Percentiles rank a stretch among this genome's conserved stretches.
phyloP scores from a whole-genome alignment of 2,888 invertebrate genomes.

The Cheiracanthium punctorium region DNA sequence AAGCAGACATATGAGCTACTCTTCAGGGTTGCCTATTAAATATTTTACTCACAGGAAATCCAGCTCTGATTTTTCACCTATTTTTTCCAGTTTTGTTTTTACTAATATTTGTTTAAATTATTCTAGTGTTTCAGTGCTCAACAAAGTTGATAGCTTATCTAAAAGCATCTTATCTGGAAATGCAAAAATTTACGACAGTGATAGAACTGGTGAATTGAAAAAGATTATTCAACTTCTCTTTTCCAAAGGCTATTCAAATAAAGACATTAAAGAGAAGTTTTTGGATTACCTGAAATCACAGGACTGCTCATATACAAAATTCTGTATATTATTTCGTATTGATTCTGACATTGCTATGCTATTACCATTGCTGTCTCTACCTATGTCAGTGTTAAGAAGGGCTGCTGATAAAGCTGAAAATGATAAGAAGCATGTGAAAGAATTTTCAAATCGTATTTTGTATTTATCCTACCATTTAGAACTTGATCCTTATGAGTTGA shows the following conservation, averaged over 20 bases:
- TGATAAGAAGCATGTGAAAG: constrained; percentile 14
- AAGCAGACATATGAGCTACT: not conserved
- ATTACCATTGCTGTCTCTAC: constrained; percentile 29
- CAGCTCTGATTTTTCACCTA: not conserved
- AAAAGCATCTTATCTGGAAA: constrained; percentile 15
- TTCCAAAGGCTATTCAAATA: constrained; percentile 19
- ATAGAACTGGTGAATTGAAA: constrained; percentile 29
- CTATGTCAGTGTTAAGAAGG: not conserved
- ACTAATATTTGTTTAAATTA: not conserved
- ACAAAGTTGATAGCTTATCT: constrained; percentile 7
- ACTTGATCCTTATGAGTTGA: constrained; percentile 5
- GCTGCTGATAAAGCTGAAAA: constrained; percentile 19
- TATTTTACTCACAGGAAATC: not conserved
- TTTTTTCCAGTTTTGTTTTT: not conserved
- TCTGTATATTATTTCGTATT: constrained; percentile 4
- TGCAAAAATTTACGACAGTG: not conserved
- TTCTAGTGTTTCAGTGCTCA: not conserved
- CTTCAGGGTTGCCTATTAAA: not conserved
- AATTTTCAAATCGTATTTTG: constrained; percentile 39
- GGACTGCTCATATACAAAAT: constrained; percentile 24
- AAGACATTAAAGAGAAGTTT: constrained; percentile 36
- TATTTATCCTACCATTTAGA: constrained; percentile 43
- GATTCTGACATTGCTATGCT: constrained; percentile 20
- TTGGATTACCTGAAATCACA: not conserved
- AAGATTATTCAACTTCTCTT: constrained; percentile 30